Conservation (phyloP, 2,888 invertebrate species). For the Sesia apiformis region DNA sequence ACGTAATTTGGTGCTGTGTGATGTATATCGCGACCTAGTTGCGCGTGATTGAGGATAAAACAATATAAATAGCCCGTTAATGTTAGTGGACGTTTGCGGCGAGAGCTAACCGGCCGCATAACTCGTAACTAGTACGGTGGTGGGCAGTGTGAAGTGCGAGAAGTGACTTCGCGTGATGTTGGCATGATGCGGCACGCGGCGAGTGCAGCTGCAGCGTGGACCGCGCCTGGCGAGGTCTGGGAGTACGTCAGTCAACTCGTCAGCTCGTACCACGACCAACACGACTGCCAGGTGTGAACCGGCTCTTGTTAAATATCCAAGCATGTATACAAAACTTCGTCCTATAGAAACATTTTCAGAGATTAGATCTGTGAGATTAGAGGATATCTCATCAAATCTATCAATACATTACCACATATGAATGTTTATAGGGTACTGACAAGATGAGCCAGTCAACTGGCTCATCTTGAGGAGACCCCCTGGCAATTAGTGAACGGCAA, state of each 20-base stretch:
- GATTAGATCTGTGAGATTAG: no score
- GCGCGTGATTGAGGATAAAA: constrained; percentile 71
- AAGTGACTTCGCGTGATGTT: constrained; percentile 33
- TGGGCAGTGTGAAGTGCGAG: constrained; percentile 15
- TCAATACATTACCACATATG: no score
- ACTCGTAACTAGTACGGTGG: constrained; percentile 20
- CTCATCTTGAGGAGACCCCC: no score
- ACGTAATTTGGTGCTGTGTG: constrained; percentile 31
- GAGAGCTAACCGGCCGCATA: constrained; percentile 15
- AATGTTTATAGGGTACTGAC: no score
- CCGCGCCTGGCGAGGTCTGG: constrained; percentile 77
- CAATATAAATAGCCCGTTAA: constrained; percentile 72
- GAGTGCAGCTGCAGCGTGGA: constrained; percentile 59
- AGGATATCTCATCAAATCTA: no score
- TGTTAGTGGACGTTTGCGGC: constrained; percentile 43
- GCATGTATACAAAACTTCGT: no score
- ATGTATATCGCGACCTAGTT: constrained; percentile 70
- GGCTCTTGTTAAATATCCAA: no score
- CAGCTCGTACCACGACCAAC: constrained; percentile 75
- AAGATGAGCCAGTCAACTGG: no score
- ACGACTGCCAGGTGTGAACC: constrained; percentile 56
- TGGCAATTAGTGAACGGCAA: no score
- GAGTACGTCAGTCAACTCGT: constrained; percentile 79
- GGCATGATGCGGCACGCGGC: constrained; percentile 71
- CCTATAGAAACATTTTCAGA: no score